These are phyloP conservation scores for Adelosebastes latens DNA, from an alignment of 2,797 vertebrate species.

Conservation along the genomic window DNA sequence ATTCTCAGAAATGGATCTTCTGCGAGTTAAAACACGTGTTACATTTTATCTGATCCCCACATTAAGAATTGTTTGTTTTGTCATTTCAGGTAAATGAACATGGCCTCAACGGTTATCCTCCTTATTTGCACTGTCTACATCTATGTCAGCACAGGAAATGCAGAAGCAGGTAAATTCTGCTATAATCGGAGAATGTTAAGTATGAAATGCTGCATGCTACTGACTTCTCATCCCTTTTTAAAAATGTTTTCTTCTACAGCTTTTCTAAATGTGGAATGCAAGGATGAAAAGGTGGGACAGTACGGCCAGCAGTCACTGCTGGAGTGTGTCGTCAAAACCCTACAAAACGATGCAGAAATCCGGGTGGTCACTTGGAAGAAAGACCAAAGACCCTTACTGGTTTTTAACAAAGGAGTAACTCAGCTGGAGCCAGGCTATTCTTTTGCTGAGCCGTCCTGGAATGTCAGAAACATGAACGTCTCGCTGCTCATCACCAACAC, in stretches of 20 bases:
- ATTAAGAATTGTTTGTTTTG: accelerated
- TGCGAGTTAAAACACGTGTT: accelerated
- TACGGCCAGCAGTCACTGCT: slow-evolving; percentile 46
- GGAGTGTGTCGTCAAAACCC: slow-evolving; percentile 22
- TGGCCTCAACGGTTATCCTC: slow-evolving; percentile 14
- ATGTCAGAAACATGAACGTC: slow-evolving; percentile 23
- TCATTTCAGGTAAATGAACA: slow-evolving; percentile 42
- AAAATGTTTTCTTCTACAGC: slow-evolving; percentile 26
- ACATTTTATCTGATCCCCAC: accelerated
- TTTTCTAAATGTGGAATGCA: neutral
- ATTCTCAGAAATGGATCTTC: accelerated
- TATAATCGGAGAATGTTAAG: neutral
- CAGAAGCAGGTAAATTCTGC: slow-evolving; percentile 5
- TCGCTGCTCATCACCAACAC: slow-evolving; percentile 70
- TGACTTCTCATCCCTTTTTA: neutral
- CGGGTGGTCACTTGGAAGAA: slow-evolving; percentile 17
- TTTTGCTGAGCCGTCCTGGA: slow-evolving; percentile 36
- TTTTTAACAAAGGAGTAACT: accelerated
- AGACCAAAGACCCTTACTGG: accelerated
- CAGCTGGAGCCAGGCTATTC: accelerated
- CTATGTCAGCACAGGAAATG: accelerated
- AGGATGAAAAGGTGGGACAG: accelerated
- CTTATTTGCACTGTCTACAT: accelerated
- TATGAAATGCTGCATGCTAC: neutral
- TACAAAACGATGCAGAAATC: accelerated